phyloP scores from a whole-genome alignment of 2,113 vertebrate genomes.

The Eulacestoma nigropectus region DNA sequence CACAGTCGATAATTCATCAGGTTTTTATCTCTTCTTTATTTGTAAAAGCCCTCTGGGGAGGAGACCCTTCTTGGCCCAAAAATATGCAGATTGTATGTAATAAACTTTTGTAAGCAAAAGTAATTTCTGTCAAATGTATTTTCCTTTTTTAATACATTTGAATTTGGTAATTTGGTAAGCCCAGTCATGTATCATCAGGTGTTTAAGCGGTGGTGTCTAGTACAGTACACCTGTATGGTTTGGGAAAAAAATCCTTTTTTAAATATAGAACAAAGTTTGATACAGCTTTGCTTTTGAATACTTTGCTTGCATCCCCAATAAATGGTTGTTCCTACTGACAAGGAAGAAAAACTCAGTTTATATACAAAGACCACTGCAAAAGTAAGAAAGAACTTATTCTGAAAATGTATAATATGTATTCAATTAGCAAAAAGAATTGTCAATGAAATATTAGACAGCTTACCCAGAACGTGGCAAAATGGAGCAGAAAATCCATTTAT shows the following conservation, averaged over 20 bases:
- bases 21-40: conserved; percentile 69
- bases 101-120: conserved; percentile 72
- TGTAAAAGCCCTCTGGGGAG: conserved; percentile 45
- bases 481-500: conserved; percentile 1
- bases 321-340: not conserved
- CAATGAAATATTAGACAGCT: not conserved
- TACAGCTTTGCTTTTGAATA: not conserved
- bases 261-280: conserved; percentile 17
- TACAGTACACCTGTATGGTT: conserved; percentile 40
- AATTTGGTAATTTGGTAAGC: conserved; percentile 65
- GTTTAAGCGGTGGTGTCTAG: conserved; percentile 44
- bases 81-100: conserved; percentile 77
- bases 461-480: not conserved
- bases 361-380: not conserved
- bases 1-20: conserved; percentile 50
- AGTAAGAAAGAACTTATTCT: conserved; percentile 7
- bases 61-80: conserved; percentile 58
- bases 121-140: conserved; percentile 68
- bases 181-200: conserved; percentile 45
- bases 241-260: not conserved
- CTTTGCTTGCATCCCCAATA: not conserved
- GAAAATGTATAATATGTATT: not conserved
- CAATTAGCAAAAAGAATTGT: not conserved
- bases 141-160: conserved; percentile 63
- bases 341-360: not conserved